Conservation (phyloP, 1,140 invertebrate genomes). For the Lasioglossum albipes region DNA sequence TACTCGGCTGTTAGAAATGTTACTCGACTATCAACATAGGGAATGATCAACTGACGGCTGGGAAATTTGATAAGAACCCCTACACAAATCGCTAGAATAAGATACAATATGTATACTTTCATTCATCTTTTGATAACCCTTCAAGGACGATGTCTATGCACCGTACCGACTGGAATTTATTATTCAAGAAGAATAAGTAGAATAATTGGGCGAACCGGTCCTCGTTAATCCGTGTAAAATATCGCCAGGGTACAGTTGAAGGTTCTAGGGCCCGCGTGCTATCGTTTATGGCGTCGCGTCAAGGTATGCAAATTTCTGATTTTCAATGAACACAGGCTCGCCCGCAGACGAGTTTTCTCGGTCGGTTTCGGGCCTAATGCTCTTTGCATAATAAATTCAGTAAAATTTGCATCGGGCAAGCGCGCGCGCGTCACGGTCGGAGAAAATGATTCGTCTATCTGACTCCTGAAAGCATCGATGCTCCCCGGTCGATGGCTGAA, state of each 20-base stretch:
- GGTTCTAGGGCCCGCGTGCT: neutral
- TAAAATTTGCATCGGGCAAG: constrained; percentile 43
- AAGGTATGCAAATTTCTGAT: constrained; percentile 31
- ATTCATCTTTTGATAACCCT: too few species aligned
- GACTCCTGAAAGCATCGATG: constrained; percentile 42
- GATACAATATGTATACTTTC: too few species aligned
- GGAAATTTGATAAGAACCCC: too few species aligned
- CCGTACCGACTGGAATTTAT: too few species aligned
- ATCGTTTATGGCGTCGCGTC: neutral
- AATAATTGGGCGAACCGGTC: neutral
- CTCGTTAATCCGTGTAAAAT: too few species aligned
- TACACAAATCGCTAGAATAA: too few species aligned
- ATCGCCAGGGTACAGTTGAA: too few species aligned
- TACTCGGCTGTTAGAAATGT: too few species aligned
- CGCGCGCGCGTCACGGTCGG: constrained; percentile 30
- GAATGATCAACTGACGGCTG: too few species aligned
- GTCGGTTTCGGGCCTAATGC: constrained; percentile 33
- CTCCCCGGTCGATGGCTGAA: constrained; percentile 16
- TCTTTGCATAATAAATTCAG: constrained; percentile 59
- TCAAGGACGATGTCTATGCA: too few species aligned
- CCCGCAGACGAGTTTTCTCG: constrained; percentile 8
- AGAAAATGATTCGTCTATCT: constrained; percentile 53
- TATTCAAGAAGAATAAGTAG: too few species aligned
- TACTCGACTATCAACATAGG: too few species aligned
- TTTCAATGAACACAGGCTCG: constrained; percentile 6